Conservation (phyloP, 2,797 vertebrate species). For the Ceryle rudis region DNA sequence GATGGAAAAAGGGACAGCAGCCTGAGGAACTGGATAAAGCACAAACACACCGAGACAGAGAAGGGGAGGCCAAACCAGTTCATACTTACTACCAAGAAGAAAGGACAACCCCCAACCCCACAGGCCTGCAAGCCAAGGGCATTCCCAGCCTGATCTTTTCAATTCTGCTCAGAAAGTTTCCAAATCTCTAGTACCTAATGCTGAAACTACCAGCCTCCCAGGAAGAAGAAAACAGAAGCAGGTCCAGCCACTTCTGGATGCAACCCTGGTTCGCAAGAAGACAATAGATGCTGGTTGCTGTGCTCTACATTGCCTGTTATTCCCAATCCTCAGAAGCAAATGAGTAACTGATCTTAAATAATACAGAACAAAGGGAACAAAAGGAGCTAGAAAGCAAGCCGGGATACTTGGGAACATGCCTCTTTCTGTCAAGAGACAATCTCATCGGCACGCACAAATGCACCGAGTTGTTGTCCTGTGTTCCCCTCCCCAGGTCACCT, state of each 20-base stretch:
- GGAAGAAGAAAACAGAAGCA: background rate
- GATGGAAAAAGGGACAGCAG: background rate
- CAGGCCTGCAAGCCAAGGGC: background rate
- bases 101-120: background rate
- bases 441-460: rapidly evolving
- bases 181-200: background rate
- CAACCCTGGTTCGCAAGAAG: background rate
- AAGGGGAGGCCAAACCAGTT: background rate
- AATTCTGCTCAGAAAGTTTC: background rate
- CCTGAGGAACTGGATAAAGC: background rate
- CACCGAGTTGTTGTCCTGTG: background rate
- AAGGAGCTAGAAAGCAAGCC: constrained; percentile 14
- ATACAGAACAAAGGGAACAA: constrained; percentile 60
- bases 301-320: constrained; percentile 4
- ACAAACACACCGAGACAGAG: background rate
- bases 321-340: constrained; percentile 40
- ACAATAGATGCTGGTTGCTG: background rate
- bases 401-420: constrained; percentile 17
- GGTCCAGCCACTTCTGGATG: background rate
- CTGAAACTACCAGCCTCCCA: background rate
- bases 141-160: background rate
- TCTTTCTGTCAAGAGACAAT: background rate
- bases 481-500: background rate
- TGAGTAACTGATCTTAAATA: constrained; percentile 43
- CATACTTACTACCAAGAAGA: rapidly evolving